phyloP scores from a whole-genome alignment of 2,888 invertebrate species.

The Notodonta ziczac region DNA sequence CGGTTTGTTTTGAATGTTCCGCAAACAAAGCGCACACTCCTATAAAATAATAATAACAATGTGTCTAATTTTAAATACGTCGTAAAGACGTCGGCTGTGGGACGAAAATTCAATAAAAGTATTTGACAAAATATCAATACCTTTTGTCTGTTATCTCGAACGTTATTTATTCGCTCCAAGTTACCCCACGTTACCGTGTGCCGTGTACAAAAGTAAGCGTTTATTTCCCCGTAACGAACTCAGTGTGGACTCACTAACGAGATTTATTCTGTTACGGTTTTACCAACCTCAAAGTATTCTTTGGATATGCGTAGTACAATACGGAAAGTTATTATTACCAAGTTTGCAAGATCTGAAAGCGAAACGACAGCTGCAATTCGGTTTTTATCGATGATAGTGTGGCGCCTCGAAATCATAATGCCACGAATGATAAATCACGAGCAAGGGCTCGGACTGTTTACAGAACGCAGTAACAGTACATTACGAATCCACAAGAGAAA shows the following conservation, averaged over 20 bases:
- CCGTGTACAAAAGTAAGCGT: conserved; percentile 10
- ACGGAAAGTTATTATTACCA: conserved; percentile 8
- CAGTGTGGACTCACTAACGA: conserved; percentile 13
- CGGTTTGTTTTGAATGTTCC: background rate
- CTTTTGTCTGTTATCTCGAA: conserved; percentile 19
- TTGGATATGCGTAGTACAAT: conserved; percentile 9
- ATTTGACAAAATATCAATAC: conserved; percentile 23
- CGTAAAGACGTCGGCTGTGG: background rate
- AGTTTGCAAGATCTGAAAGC: conserved; percentile 10
- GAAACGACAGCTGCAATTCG: conserved; percentile 1
- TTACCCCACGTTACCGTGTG: background rate
- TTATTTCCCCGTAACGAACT: conserved; percentile 25
- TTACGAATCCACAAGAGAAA: background rate
- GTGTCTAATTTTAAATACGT: conserved; percentile 8
- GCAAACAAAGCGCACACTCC: background rate
- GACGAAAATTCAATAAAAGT: conserved; percentile 21
- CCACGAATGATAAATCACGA: conserved; percentile 14
- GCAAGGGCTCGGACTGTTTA: conserved; percentile 6
- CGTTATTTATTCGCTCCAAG: conserved; percentile 12
- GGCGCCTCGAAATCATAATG: conserved; percentile 18
- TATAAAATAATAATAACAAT: conserved; percentile 3
- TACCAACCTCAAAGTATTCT: conserved; percentile 16
- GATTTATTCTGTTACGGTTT: conserved; percentile 27
- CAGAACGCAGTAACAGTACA: background rate
- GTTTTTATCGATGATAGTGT: conserved; percentile 12